Conservation (phyloP, 2,797 vertebrate genomes). For the Myioborus miniatus region DNA sequence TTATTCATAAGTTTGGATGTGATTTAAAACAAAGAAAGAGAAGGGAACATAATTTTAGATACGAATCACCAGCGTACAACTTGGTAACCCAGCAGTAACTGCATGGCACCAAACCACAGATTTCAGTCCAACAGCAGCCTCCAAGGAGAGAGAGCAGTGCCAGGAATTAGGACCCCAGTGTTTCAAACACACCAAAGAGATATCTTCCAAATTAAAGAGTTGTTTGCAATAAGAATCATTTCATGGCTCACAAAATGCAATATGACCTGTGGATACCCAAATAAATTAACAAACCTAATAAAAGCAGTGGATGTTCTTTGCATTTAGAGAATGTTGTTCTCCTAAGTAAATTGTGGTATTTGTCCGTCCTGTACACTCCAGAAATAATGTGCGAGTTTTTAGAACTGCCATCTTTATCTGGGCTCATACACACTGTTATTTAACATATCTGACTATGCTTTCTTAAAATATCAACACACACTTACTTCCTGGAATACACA, state of each 20-base stretch:
- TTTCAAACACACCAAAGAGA: neutral
- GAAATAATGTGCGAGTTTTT: neutral
- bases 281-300: neutral
- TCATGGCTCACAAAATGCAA: neutral
- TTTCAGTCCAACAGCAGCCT: neutral
- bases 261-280: neutral
- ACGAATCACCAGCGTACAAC: conserved; percentile 34
- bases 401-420: neutral
- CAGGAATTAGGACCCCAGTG: conserved; percentile 12
- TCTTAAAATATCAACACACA: neutral
- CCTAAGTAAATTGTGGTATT: neutral
- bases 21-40: conserved; percentile 40
- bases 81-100: conserved; percentile 46
- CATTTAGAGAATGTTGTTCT: neutral
- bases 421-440: neutral
- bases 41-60: conserved; percentile 61
- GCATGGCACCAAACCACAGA: neutral
- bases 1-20: conserved; percentile 40
- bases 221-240: neutral
- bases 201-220: conserved; percentile 6
- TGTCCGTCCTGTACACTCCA: neutral
- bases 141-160: neutral
- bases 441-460: neutral
- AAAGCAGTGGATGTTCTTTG: neutral
- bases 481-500: neutral